Base-by-base conservation (phyloP, 2,113 vertebrate genomes). In the Chauna torquata region DNA sequence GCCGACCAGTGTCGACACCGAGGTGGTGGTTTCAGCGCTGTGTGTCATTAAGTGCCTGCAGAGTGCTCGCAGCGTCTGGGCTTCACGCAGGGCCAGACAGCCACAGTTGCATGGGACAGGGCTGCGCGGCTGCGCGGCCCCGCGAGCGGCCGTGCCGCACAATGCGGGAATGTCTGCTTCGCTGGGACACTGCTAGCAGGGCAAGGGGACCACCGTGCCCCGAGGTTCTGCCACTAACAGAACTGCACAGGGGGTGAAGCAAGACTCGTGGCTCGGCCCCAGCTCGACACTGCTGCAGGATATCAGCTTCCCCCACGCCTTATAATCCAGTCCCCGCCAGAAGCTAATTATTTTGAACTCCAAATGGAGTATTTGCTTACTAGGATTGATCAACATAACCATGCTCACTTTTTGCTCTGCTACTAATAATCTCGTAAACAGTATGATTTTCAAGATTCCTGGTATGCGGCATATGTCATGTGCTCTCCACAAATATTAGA, bases 401-500 rank as follows among this genome's bases (percentile, higher is more conserved):
- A 42, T 68, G 34, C 10, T 82, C 22, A 23, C 16, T 61, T 91
- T 77, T 80, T 91, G 20, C 49, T 77, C 62, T 74, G 70, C 42
- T 70, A 85, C 69, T 79, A 94, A 40, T n/a, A 58, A 52, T 23
- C 57, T 64, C 25, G 27, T 27, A 52, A 72, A 36, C 16, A 54
- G 23, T 7, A 65, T 12, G 40, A 24, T 17, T 82, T 75, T 79
- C 68, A 65, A 42, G 49, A 45, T 78, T 47, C 27, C 32, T 50
- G 55, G 54, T 25, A 65, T 34, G 79, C 4, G 7, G 47, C 92
- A 71, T 72, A 92, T 82, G 84, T 58, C 55, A 47, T 68, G 14
- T 75, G 49, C 75, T 82, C 65, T 64, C 74, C 91, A 61, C 75
- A 95, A 95, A 92, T 77, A 93, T 96, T 81, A 95, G 61, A 68